These are phyloP conservation scores for Zoanthus gigantus DNA, from an alignment of 92 coral and sea anemone genomes.

Conservation along the genomic window DNA sequence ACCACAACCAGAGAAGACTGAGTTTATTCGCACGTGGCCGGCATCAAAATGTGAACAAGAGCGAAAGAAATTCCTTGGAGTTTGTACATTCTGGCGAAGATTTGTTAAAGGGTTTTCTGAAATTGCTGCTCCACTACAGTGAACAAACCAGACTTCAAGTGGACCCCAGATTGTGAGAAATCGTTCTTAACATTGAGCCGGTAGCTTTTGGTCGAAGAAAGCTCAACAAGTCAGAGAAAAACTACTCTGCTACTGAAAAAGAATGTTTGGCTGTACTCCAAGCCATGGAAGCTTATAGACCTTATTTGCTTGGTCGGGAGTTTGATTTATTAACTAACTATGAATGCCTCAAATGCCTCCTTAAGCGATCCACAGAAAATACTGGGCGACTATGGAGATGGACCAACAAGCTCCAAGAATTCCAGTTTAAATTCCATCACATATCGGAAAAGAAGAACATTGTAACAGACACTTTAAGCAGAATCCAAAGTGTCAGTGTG, in stretches of 20 bases:
- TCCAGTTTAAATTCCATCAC: slow-evolving; percentile 59
- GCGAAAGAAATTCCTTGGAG: too few species aligned
- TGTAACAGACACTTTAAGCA: slow-evolving; percentile 57
- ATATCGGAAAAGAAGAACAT: slow-evolving; percentile 46
- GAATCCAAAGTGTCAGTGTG: slow-evolving; percentile 38
- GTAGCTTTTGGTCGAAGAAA: slow-evolving; percentile 55
- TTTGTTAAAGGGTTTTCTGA: too few species aligned
- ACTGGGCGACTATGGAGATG: slow-evolving; percentile 63
- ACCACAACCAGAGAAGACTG: too few species aligned
- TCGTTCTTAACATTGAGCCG: slow-evolving; percentile 45
- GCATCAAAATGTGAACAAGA: too few species aligned
- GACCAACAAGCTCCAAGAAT: slow-evolving; percentile 53
- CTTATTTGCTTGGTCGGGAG: background rate
- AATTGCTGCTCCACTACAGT: background rate
- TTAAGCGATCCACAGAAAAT: slow-evolving; percentile 36
- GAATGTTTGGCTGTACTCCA: slow-evolving; percentile 55
- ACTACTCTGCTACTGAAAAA: too few species aligned
- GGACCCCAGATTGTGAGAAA: slow-evolving; percentile 61
- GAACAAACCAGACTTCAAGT: slow-evolving; percentile 57
- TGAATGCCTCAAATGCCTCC: background rate
- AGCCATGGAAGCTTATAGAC: slow-evolving; percentile 32
- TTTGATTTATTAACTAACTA: slow-evolving; percentile 7
- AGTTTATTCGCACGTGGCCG: too few species aligned
- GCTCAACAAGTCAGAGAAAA: background rate
- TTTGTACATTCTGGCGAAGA: too few species aligned